These are phyloP conservation scores for Pterois miles DNA, from an alignment of 2,797 vertebrate species.

Conservation along the genomic window DNA sequence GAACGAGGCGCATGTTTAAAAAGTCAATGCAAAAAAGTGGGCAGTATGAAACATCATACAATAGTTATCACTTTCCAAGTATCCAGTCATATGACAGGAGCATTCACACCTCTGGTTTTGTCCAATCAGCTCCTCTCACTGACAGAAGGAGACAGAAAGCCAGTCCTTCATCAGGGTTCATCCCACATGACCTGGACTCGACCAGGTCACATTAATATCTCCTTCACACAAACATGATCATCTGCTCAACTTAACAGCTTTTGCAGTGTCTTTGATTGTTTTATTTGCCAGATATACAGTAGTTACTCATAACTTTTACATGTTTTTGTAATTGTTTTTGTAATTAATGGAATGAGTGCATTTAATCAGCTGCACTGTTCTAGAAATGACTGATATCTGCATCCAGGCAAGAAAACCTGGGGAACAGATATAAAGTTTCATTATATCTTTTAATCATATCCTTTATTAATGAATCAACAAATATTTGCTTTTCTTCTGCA, in stretches of 20 bases:
- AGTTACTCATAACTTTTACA: background rate
- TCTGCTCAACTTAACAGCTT: background rate
- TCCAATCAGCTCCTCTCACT: too few species aligned
- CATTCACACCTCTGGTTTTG: too few species aligned
- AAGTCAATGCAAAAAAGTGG: too few species aligned
- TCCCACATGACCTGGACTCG: background rate
- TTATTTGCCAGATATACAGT: background rate
- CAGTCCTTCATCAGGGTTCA: too few species aligned
- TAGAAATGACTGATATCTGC: background rate
- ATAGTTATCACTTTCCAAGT: background rate
- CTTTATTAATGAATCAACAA: background rate
- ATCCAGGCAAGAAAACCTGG: constrained; percentile 14
- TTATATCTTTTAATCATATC: background rate
- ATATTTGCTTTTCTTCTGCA: background rate
- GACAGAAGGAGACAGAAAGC: too few species aligned
- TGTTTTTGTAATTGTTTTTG: background rate
- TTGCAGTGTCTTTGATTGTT: background rate
- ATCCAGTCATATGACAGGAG: too few species aligned
- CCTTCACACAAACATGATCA: background rate
- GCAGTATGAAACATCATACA: background rate
- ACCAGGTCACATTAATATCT: background rate
- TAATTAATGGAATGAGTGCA: background rate
- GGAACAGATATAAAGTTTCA: background rate
- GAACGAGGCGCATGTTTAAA: too few species aligned
- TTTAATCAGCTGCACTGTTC: constrained; percentile 22